phyloP scores from a whole-genome alignment of 2,888 invertebrate genomes.

The Calephelis perditalis region DNA sequence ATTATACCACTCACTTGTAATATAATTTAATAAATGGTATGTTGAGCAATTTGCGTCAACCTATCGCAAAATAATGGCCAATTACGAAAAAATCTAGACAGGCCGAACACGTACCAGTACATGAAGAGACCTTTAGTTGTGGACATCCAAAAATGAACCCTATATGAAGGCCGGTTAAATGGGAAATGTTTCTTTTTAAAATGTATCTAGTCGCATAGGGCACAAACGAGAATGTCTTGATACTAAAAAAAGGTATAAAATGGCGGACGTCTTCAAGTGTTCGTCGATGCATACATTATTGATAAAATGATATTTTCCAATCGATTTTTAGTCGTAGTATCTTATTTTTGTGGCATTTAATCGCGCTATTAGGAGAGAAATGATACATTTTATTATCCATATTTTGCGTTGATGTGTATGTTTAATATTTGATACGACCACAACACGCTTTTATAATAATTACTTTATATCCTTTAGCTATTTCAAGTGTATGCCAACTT shows the following conservation, averaged over 20 bases:
- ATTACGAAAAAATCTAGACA: constrained; percentile 32
- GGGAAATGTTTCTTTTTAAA: neutral
- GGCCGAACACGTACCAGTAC: constrained; percentile 16
- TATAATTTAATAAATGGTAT: constrained; percentile 28
- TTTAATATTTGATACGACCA: constrained; percentile 46
- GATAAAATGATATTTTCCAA: neutral
- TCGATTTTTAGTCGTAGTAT: neutral
- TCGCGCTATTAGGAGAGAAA: neutral
- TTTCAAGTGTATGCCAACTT: too few relatives aligned
- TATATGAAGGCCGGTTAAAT: neutral
- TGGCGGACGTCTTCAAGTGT: constrained; percentile 9
- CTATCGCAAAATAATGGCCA: constrained; percentile 31
- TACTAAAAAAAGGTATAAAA: neutral
- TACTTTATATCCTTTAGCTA: too few relatives aligned
- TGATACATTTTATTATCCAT: constrained; percentile 49
- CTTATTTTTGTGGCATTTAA: neutral
- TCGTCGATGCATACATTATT: constrained; percentile 12
- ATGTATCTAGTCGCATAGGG: neutral
- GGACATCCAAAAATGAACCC: neutral
- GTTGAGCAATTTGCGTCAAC: constrained; percentile 33
- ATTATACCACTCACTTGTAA: constrained; percentile 18
- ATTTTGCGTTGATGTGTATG: constrained; percentile 47
- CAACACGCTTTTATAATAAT: constrained; percentile 33
- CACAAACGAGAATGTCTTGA: neutral
- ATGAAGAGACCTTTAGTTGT: neutral